phyloP scores from a whole-genome alignment of 2,888 invertebrate species.

The Platypus cylindrus region DNA sequence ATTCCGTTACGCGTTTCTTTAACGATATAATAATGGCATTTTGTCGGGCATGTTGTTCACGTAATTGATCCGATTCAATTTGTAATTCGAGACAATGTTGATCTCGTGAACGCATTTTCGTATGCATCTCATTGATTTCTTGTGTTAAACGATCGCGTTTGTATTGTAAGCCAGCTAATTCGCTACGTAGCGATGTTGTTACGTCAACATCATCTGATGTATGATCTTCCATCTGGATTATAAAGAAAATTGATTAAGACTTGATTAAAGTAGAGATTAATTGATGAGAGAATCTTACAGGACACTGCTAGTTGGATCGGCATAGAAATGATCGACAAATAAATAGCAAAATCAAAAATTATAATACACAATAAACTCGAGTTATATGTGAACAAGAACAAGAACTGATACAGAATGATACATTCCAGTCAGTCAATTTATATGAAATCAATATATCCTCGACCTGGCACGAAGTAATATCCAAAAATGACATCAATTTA shows the following conservation, averaged over 20 bases:
- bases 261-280: neutral
- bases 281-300: too few species aligned
- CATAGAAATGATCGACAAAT: too few species aligned
- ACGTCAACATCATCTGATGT: conserved; percentile 49
- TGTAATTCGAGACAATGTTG: conserved; percentile 63
- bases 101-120: conserved; percentile 55
- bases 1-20: conserved; percentile 63
- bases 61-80: conserved; percentile 64
- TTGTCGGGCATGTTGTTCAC: conserved; percentile 73
- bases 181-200: conserved; percentile 65
- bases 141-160: conserved; percentile 66
- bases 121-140: conserved; percentile 55
- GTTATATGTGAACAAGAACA: too few species aligned
- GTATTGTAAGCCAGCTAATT: conserved; percentile 71
- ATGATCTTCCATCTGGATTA: conserved; percentile 44
- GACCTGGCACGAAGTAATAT: conserved; percentile 6
- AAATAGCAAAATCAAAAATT: too few species aligned
- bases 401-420: too few species aligned
- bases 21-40: conserved; percentile 68
- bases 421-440: too few species aligned
- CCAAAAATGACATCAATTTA: conserved; percentile 1
- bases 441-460: conserved; percentile 1
- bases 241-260: conserved; percentile 6
- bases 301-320: too few species aligned
- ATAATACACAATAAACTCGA: too few species aligned